phyloP scores from a whole-genome alignment of 64 coral and sea anemone species.

The Platygyra sinensis region DNA sequence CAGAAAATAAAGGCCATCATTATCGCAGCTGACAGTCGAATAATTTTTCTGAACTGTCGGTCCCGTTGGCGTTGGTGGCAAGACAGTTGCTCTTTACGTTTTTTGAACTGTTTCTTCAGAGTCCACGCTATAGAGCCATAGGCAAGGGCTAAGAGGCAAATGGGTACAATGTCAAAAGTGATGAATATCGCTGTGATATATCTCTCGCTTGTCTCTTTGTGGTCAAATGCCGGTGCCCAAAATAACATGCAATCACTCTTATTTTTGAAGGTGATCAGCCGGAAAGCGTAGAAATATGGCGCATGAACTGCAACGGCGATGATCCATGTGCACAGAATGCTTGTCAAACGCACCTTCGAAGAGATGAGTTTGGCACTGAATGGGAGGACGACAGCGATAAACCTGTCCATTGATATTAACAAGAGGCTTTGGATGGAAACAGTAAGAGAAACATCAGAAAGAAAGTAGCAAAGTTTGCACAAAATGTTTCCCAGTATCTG shows the following conservation, averaged over 20 bases:
- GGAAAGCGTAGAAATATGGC: slow-evolving; percentile 5
- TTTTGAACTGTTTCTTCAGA: neutral
- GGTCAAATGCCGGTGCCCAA: slow-evolving; percentile 11
- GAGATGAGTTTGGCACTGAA: slow-evolving; percentile 8
- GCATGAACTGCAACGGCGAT: neutral
- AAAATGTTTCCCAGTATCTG: neutral
- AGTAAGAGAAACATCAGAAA: slow-evolving; percentile 10
- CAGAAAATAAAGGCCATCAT: neutral
- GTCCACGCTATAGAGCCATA: neutral
- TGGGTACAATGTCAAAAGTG: neutral
- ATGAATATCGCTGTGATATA: neutral
- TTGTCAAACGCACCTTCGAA: neutral
- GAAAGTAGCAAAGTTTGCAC: slow-evolving; percentile 27
- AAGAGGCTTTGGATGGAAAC: slow-evolving; percentile 31
- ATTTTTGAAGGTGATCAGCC: neutral
- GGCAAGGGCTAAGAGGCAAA: neutral
- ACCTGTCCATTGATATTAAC: slow-evolving; percentile 27
- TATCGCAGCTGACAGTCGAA: slow-evolving; percentile 33
- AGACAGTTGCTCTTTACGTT: neutral
- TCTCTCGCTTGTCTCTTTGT: neutral
- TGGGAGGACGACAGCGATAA: slow-evolving; percentile 20
- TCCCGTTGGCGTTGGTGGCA: neutral
- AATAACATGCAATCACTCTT: neutral
- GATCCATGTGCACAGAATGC: slow-evolving; percentile 12
- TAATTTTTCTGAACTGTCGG: neutral